Evolutionary conservation across 2,888 invertebrate species (phyloP).

Genomic region (Gari tellinella): DNA sequence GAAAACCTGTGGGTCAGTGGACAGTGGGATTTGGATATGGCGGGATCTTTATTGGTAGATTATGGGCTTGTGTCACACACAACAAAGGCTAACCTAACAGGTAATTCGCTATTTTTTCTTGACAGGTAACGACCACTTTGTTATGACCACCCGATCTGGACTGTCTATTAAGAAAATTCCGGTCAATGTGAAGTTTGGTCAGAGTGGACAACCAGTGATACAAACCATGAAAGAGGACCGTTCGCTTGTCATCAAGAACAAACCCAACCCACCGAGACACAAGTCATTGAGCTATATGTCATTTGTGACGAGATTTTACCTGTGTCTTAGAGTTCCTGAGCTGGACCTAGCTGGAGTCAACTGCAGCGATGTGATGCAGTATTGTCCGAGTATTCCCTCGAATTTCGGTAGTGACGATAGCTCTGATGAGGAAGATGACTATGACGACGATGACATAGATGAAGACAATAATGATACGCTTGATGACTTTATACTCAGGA

Average conservation of each 20-base stretch:
- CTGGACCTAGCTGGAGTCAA: slow-evolving; percentile 64
- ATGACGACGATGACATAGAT: slow-evolving; percentile 27
- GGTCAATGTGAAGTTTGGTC: slow-evolving; percentile 60
- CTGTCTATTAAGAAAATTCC: slow-evolving; percentile 71
- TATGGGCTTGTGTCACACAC: no score
- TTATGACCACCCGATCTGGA: slow-evolving; percentile 79
- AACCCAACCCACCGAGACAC: slow-evolving; percentile 32
- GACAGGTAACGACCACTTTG: slow-evolving; percentile 69
- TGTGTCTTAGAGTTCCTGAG: slow-evolving; percentile 65
- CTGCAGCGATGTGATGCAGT: slow-evolving; percentile 51
- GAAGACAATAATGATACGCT: slow-evolving; percentile 16
- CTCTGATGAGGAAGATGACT: slow-evolving; percentile 21
- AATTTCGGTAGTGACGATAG: slow-evolving; percentile 19
- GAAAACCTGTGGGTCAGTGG: no score
- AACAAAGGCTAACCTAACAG: no score
- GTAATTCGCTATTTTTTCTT: neutral
- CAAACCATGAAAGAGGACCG: slow-evolving; percentile 21
- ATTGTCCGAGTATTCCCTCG: slow-evolving; percentile 27
- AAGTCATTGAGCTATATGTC: slow-evolving; percentile 72
- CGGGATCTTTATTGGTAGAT: no score
- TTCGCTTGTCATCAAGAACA: slow-evolving; percentile 11
- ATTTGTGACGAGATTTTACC: slow-evolving; percentile 74
- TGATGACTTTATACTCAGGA: slow-evolving; percentile 29
- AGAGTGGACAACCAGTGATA: slow-evolving; percentile 11
- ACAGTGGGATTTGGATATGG: no score